Base-by-base conservation (phyloP, 2,888 invertebrate species). In the Napeogenes inachia region DNA sequence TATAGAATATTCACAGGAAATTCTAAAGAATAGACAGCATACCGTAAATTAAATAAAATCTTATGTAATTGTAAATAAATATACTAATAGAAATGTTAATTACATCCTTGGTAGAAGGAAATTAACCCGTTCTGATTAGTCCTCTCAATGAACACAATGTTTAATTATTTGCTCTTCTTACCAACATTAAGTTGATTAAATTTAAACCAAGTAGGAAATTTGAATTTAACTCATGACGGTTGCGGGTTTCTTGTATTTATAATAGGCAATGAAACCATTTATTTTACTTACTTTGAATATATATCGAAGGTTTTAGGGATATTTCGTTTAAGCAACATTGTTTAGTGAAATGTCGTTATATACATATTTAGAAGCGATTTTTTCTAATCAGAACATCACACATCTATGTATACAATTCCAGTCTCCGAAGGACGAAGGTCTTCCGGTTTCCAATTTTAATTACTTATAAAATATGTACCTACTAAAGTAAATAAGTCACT, bases 91-190 rank as follows among this genome's bases (percentile, higher is more conserved):
- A 61, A 63, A 63, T 57, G 59, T 63, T 55, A 59, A 61, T 63
- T 61, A 61, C 42, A 57, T 63, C 59, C 47, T 61, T 35, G 33
- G 57, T 54, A 56, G 53, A 60, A 59, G 66, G 47, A 63, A 66
- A 66, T 63, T 66, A 63, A 66, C 46, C 57, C 55, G 61, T 61
- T 63, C 60, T 66, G 63, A 63, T 66, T 63, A 66, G 63, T 57
- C 63, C 57, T 60, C 56, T 57, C 42, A 42, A 46, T 33, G 57
- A 54, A 61, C 66, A 66, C 63, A 63, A 63, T 58, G 59, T 47
- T 66, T 61, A 56, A 60, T 61, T 61, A 42, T 66, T 63, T 66
- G 63, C 55, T 61, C 57, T 50, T 50, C 45, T 58, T 58, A 59
- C 65, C 61, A 45, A 56, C 63, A 59, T 66, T 50, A 54, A 61